These are phyloP conservation scores for Bostrychus sinensis DNA, from an alignment of 2,113 vertebrate species.

Conservation along the genomic window DNA sequence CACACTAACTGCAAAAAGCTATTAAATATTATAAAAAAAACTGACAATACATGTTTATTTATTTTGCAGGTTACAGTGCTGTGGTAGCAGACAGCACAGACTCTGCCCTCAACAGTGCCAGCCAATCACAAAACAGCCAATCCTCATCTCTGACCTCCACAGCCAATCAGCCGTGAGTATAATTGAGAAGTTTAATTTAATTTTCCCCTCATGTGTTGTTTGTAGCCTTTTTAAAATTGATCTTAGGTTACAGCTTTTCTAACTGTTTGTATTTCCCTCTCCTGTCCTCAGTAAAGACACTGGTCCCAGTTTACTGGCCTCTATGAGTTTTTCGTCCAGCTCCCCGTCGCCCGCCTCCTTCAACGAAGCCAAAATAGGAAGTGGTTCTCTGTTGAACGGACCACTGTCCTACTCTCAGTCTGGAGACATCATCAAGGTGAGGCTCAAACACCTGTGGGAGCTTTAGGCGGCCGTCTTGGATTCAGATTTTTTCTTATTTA, in stretches of 20 bases:
- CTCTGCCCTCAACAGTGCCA: slow-evolving; percentile 78
- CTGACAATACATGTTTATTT: background rate
- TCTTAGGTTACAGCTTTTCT: too few species aligned
- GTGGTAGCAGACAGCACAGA: slow-evolving; percentile 88
- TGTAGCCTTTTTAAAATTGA: too few species aligned
- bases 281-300: slow-evolving; percentile 81
- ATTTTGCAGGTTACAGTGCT: slow-evolving; percentile 84
- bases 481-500: too few species aligned
- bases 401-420: slow-evolving; percentile 85
- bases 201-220: too few species aligned
- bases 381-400: slow-evolving; percentile 83
- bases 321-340: slow-evolving; percentile 82
- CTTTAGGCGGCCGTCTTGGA: too few species aligned
- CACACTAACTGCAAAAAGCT: too few species aligned
- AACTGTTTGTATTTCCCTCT: background rate
- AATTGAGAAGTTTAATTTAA: background rate
- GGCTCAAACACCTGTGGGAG: too few species aligned
- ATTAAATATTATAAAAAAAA: too few species aligned
- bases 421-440: slow-evolving; percentile 85
- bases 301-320: slow-evolving; percentile 83
- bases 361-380: slow-evolving; percentile 82
- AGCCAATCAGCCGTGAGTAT: slow-evolving; percentile 85
- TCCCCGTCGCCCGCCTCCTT: slow-evolving; percentile 84
- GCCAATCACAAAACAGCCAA: slow-evolving; percentile 82
- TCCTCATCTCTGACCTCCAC: slow-evolving; percentile 80